Conservation (phyloP, 92 coral and sea anemone species). For the Epizoanthus illoricatus region DNA sequence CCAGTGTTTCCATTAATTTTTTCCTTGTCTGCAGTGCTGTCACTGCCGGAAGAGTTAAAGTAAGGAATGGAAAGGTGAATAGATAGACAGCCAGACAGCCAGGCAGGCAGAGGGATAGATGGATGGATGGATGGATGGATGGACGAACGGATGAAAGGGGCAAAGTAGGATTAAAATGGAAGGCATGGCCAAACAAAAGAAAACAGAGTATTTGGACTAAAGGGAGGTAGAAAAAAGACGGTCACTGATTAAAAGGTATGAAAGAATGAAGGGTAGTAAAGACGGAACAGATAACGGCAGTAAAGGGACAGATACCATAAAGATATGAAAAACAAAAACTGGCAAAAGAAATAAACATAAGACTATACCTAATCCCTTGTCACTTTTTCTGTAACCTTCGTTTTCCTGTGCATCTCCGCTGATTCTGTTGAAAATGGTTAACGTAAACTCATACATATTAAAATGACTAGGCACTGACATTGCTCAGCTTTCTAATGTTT, state of each 20-base stretch:
- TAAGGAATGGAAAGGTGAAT: no score
- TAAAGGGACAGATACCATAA: background rate
- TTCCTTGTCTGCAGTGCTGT: no score
- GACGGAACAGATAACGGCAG: no score
- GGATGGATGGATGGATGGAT: background rate
- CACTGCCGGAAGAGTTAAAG: no score
- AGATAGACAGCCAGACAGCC: background rate
- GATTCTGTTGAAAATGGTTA: background rate
- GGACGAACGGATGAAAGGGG: no score
- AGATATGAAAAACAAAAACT: background rate
- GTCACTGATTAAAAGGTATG: no score
- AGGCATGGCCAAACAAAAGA: no score
- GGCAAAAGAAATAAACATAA: background rate
- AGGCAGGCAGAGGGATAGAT: background rate
- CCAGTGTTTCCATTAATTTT: no score
- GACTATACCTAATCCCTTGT: slow-evolving; percentile 6
- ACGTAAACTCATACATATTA: background rate
- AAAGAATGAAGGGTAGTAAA: no score
- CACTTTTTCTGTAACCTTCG: slow-evolving; percentile 10
- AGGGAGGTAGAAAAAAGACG: no score
- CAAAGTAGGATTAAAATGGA: background rate
- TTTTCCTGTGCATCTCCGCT: background rate
- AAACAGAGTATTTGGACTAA: no score
- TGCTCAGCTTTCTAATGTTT: background rate
- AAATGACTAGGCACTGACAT: background rate